These are phyloP conservation scores for Potamarius usumacintae DNA, from an alignment of 2,113 vertebrate genomes.

Conservation along the genomic window DNA sequence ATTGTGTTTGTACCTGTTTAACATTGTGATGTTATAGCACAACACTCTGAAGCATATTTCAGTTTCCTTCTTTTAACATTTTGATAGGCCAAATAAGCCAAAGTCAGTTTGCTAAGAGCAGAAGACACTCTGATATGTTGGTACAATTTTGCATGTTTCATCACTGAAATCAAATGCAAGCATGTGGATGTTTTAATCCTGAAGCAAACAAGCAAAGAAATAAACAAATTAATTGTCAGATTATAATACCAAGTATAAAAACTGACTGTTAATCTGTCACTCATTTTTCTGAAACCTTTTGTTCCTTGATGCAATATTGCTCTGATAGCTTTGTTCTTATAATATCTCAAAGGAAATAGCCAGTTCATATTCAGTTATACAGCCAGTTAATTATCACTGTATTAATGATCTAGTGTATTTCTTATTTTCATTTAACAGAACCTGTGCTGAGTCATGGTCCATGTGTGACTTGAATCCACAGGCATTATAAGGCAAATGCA, in stretches of 20 bases:
- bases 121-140: conserved; percentile 48
- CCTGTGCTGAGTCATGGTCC: neutral
- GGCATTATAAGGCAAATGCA: conserved; percentile 1
- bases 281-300: neutral
- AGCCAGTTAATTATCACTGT: neutral
- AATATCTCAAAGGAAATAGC: neutral
- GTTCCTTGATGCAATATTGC: neutral
- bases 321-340: neutral
- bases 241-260: neutral
- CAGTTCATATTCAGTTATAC: neutral
- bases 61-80: conserved; percentile 58
- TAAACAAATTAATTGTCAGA: neutral
- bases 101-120: conserved; percentile 52
- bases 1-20: conserved; percentile 67
- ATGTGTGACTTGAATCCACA: neutral
- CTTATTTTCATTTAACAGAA: neutral
- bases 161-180: neutral
- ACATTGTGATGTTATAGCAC: conserved; percentile 65
- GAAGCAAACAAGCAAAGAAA: neutral
- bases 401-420: neutral
- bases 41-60: conserved; percentile 63
- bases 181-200: neutral
- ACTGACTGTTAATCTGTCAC: neutral
- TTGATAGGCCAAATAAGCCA: conserved; percentile 51
- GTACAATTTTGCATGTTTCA: neutral